phyloP scores from a whole-genome alignment of 2,113 vertebrate species.

The Cathartes aura region DNA sequence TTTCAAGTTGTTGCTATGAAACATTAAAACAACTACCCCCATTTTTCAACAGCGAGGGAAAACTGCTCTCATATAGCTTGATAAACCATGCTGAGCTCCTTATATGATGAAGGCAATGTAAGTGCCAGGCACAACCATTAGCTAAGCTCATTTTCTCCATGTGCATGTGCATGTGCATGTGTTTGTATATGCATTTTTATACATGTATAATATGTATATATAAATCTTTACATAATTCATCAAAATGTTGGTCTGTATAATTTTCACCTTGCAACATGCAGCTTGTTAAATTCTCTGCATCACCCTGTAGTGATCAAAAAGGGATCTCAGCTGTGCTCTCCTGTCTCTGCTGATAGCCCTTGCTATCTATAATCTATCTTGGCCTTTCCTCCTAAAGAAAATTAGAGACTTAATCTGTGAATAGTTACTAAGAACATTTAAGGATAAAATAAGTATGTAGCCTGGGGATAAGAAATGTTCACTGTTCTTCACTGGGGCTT shows the following conservation, averaged over 20 bases:
- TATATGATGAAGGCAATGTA: neutral
- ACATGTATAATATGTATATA: neutral
- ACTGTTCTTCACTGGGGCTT: constrained; percentile 35
- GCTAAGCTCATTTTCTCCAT: neutral
- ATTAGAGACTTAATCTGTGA: constrained; percentile 24
- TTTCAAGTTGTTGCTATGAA: neutral
- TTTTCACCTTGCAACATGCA: neutral
- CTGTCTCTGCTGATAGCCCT: neutral
- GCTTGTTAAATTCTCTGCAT: neutral
- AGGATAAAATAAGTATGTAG: constrained; percentile 55
- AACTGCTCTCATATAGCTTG: neutral
- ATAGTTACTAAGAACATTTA: constrained; percentile 34
- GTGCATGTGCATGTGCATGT: neutral
- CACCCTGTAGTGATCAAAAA: neutral
- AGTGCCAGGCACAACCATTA: neutral
- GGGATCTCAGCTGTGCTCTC: neutral
- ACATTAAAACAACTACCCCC: neutral
- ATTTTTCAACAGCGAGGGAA: neutral
- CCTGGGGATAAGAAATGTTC: constrained; percentile 50
- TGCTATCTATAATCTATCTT: neutral
- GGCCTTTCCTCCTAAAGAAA: neutral
- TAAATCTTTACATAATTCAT: neutral
- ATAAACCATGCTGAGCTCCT: neutral
- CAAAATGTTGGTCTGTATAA: neutral
- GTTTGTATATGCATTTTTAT: neutral